Evolutionary conservation across 2,113 vertebrate genomes (phyloP), one percentile per base, ranked within the genome.

Genomic region (Bubalus kerabau): DNA sequence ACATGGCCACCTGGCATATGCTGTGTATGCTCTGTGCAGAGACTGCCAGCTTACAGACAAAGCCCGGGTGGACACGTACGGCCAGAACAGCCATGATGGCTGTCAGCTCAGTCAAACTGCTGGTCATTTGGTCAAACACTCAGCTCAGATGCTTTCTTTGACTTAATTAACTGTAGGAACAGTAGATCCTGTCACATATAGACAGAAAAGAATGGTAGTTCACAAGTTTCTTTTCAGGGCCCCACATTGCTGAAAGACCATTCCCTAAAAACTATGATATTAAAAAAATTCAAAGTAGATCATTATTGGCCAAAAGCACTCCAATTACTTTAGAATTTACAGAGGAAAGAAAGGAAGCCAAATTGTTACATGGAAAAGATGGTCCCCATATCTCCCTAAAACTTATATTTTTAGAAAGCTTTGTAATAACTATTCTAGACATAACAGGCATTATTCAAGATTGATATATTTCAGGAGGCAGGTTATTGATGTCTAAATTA

Each of bases 1-100:
- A 97, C 96, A 97, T 88, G 96, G 96, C 96, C 98, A 96, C 96
- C 97, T 98, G 98, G 96, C 98, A 98, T 97, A 95, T 91, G 97
- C 91, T 97, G 96, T 40, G 59, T 89, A 89, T 90, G 93, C 91
- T 95, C 94, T 67, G 52, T 40, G 91, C 87, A 54, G 81, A 93
- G 91, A 84, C 89, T 90, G 96, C 96, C 97, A 96, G 96, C 85
- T 11, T 5, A 32, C 92, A 97, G 46, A 98, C 96, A 98, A 97
- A 98, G 98, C 96, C 91, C 0, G 9, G 24, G 67, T 76, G 92
- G 97, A 95, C 97, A 96, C 7, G 52, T 59, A 24, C 26, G 56
- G 87, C 87, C 86, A 91, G 60, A 95, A 40, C 92, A 76, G 91
- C 30, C 90, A 46, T 2, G 12, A 10, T 54, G 93, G 83, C 78